Percentiles rank a stretch among this genome's conserved stretches.
These are phyloP conservation scores for Hirtodrosophila histrioides DNA, from an alignment of 2,888 invertebrate genomes.

Conservation along the genomic window DNA sequence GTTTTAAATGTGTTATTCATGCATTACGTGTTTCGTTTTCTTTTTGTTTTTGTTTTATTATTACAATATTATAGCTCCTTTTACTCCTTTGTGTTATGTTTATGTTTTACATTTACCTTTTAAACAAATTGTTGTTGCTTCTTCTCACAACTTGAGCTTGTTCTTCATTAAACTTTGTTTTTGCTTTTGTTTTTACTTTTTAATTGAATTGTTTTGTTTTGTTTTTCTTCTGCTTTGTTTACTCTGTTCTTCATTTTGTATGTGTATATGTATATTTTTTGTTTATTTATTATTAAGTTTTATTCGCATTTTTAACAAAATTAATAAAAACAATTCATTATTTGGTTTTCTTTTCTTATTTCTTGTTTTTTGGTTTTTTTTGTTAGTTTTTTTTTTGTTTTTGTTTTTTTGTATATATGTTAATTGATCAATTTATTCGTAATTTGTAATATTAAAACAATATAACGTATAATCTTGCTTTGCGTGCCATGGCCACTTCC, in stretches of 20 bases:
- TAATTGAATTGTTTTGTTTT: slow-evolving; percentile 42
- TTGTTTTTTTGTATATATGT: slow-evolving; percentile 61
- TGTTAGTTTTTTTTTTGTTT: slow-evolving; percentile 19
- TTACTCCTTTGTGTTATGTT: slow-evolving; percentile 49
- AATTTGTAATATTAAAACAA: slow-evolving; percentile 77
- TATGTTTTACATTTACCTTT: slow-evolving; percentile 61
- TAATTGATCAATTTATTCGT: slow-evolving; percentile 79
- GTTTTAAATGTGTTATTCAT: slow-evolving; percentile 62
- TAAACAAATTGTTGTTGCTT: slow-evolving; percentile 68
- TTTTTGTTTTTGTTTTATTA: slow-evolving; percentile 45
- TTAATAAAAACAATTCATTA: slow-evolving; percentile 73
- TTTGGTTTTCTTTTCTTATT: slow-evolving; percentile 48
- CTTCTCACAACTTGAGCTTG: slow-evolving; percentile 56
- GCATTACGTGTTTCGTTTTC: slow-evolving; percentile 45
- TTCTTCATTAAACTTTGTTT: slow-evolving; percentile 44
- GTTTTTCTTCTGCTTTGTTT: slow-evolving; percentile 38
- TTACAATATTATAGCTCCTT: slow-evolving; percentile 61
- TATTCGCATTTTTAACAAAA: slow-evolving; percentile 72
- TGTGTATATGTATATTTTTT: slow-evolving; percentile 57
- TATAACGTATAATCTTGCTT: slow-evolving; percentile 70
- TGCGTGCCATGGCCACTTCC: slow-evolving; percentile 38
- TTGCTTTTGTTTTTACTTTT: slow-evolving; percentile 25
- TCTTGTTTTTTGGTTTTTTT: slow-evolving; percentile 20
- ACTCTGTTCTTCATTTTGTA: slow-evolving; percentile 56
- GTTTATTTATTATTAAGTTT: slow-evolving; percentile 59